A percentile compares a stretch with the other conserved stretches of the same genome.
These are phyloP conservation scores for Chrysodeixis includens DNA, from an alignment of 2,888 invertebrate genomes.

Conservation along the genomic window DNA sequence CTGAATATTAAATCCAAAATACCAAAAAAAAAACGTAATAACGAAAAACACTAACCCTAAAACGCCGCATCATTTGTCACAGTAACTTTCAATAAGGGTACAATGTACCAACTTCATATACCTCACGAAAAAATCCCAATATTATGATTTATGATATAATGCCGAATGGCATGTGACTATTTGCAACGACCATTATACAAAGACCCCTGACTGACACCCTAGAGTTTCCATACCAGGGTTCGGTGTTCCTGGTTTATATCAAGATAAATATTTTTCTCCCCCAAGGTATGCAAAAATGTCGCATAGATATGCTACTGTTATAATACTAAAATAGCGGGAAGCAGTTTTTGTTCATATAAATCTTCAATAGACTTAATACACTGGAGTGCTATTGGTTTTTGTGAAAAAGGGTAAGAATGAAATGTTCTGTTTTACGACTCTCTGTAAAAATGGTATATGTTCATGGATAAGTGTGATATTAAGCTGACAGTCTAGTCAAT, in stretches of 20 bases:
- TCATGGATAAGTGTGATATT: neutral
- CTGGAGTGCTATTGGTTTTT: conserved; percentile 76
- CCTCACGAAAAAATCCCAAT: conserved; percentile 82
- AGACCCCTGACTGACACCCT: conserved; percentile 29
- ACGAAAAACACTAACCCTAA: conserved; percentile 60
- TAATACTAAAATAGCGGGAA: conserved; percentile 74
- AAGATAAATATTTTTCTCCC: conserved; percentile 81
- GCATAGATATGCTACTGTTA: conserved; percentile 77
- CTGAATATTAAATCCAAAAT: conserved; percentile 27
- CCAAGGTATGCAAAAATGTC: conserved; percentile 86
- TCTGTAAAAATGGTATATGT: conserved; percentile 25
- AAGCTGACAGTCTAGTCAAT: too few relatives aligned
- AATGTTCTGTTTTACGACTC: conserved; percentile 49
- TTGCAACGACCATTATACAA: conserved; percentile 48
- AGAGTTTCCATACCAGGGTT: conserved; percentile 46
- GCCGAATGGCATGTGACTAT: conserved; percentile 69
- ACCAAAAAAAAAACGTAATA: conserved; percentile 64
- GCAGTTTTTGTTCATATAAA: conserved; percentile 83
- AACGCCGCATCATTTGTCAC: conserved; percentile 83
- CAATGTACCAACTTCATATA: conserved; percentile 73
- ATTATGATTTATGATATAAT: conserved; percentile 86
- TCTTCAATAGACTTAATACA: conserved; percentile 85
- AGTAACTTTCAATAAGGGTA: conserved; percentile 82
- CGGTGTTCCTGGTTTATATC: conserved; percentile 60
- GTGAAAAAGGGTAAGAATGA: conserved; percentile 44